Evolutionary conservation across 2,888 invertebrate genomes (phyloP).

Genomic region (Acanthosepion esculentum): DNA sequence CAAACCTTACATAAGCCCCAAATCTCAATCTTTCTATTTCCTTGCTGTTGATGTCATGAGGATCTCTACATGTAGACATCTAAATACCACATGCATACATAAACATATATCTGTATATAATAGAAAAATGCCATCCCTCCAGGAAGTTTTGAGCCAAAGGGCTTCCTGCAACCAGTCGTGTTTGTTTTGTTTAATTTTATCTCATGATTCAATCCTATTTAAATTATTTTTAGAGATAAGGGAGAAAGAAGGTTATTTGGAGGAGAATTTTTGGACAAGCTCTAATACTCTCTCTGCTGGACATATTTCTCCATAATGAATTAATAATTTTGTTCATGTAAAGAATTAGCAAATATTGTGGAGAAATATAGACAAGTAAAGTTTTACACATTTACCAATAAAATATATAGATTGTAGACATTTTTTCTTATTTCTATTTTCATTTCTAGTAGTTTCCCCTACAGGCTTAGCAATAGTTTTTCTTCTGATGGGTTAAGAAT

Average conservation of each 20-base stretch:
- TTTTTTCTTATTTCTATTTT: no score
- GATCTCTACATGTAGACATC: neutral
- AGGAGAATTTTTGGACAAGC: neutral
- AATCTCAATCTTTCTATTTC: neutral
- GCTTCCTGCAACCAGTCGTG: neutral
- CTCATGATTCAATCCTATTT: neutral
- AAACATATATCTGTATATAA: neutral
- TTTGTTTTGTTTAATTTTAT: neutral
- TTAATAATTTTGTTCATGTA: neutral
- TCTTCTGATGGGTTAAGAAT: no score
- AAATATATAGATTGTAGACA: no score
- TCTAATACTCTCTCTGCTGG: neutral
- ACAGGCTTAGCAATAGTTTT: no score
- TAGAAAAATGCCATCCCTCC: no score
- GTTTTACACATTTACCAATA: no score
- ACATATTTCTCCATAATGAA: neutral
- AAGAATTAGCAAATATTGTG: neutral
- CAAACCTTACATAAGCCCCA: slow-evolving; percentile 7
- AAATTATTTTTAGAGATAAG: neutral
- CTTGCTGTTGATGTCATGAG: neutral
- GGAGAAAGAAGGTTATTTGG: neutral
- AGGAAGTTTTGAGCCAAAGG: neutral
- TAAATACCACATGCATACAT: neutral
- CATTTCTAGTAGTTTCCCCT: no score
- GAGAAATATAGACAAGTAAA: no score